Evolutionary conservation across 2,113 vertebrate genomes (phyloP).

Genomic region (Triplophysa dalaica): DNA sequence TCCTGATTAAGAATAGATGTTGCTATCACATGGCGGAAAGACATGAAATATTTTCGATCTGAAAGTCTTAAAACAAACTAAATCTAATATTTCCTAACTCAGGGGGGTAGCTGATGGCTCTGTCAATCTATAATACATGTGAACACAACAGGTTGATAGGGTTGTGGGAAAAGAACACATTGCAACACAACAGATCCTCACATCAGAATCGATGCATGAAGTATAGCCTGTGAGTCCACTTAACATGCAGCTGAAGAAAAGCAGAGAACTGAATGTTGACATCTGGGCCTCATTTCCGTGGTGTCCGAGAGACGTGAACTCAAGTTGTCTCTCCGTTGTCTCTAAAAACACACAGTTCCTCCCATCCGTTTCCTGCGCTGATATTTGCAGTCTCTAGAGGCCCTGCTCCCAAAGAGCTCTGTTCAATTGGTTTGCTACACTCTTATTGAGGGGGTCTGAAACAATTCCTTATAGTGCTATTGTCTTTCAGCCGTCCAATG

Average conservation of each 20-base stretch:
- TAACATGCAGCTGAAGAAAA: conserved; percentile 25
- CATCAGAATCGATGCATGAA: conserved; percentile 45
- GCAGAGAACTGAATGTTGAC: not conserved
- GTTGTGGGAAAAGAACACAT: conserved; percentile 53
- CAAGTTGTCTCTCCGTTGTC: not conserved
- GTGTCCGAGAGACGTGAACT: not conserved
- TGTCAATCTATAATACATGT: conserved; percentile 63
- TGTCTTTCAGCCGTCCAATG: conserved; percentile 21
- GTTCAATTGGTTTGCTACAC: not conserved
- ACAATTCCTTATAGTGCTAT: conserved; percentile 9
- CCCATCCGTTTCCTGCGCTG: conserved; percentile 4
- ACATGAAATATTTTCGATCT: no score
- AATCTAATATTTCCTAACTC: conserved; percentile 62
- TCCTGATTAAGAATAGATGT: conserved; percentile 47
- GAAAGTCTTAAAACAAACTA: conserved; percentile 27
- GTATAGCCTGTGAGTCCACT: conserved; percentile 49
- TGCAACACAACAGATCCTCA: conserved; percentile 50
- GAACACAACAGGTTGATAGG: conserved; percentile 53
- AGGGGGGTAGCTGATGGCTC: conserved; percentile 73
- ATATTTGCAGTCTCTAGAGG: not conserved
- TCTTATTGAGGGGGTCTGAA: not conserved
- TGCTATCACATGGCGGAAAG: not conserved
- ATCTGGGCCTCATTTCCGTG: not conserved
- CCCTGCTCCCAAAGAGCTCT: not conserved
- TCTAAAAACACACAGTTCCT: not conserved